Evolutionary conservation across 2,888 invertebrate species (phyloP), one percentile per base, ranked within the genome.

Genomic region (Macropis europaea): DNA sequence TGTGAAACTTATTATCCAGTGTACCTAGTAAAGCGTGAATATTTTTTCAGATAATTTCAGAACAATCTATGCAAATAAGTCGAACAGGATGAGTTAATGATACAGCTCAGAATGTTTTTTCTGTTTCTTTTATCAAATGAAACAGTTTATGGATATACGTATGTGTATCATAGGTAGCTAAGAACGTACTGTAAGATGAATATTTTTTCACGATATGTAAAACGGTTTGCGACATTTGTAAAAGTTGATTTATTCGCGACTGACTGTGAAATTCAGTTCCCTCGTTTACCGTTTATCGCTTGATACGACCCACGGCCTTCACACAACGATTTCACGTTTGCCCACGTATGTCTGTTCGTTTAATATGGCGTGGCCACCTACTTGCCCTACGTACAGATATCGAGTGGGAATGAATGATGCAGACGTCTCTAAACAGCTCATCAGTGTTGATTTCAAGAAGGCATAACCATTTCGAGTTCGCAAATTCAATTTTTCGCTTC

Each of bases 281-380:
- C 34, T 17, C 52, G 60, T 32, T 60, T 43, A 15, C 17, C 17
- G 43, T 56, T 66, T 71, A 63, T 69, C 60, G 28, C 15, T 40
- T 30, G 26, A 40, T 43, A 57, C 73, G 52, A 36, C 64, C 63
- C 64, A 66, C 71, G 59, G 36, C 45, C 38, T 24, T 47, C 48
- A 48, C 40, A 24, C 30, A 66, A 74, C 74, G 73, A 79, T 82
- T 83, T 84, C 84, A 81, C 73, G 84, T 84, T 83, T 84, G 83
- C 84, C 84, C 82, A 84, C 84, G 81, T 84, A 26, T 11, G 11
- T 48, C 52, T 42, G 61, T 53, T 52, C 26, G 30, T 62, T 68
- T 59, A 52, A 68, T 43, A 42, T 47, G 30, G 69, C 53, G 28
- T 22, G 19, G 47, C 56, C 71, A 74, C 73, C 73, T 68, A 73